These are phyloP conservation scores for Aspidiotus rigidus DNA, from an alignment of 2,888 invertebrate species.

Conservation along the genomic window DNA sequence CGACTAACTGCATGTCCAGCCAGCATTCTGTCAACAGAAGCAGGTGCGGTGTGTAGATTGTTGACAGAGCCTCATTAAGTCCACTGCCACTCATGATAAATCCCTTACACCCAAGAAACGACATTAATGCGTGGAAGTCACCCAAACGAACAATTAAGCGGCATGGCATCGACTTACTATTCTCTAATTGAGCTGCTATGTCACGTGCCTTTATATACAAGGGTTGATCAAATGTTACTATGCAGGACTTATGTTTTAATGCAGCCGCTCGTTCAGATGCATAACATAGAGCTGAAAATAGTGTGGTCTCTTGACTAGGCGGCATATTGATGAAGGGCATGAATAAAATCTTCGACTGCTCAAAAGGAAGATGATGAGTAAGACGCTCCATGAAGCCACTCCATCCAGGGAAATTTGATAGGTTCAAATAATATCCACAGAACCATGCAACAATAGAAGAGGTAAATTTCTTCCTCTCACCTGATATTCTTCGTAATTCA, in stretches of 20 bases:
- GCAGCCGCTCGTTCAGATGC: conserved; percentile 37
- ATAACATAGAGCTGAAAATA: conserved; percentile 40
- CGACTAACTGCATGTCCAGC: conserved; percentile 40
- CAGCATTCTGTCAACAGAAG: conserved; percentile 40
- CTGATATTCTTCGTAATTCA: no score
- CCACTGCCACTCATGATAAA: conserved; percentile 43
- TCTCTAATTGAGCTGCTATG: no score
- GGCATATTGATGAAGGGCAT: no score
- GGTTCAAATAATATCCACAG: no score
- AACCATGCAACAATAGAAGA: no score
- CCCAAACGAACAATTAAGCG: conserved; percentile 39
- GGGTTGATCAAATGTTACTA: conserved; percentile 41
- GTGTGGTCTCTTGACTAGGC: no score
- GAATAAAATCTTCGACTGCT: no score
- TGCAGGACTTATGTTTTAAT: conserved; percentile 37
- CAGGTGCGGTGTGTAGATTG: conserved; percentile 40
- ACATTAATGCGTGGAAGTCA: conserved; percentile 42
- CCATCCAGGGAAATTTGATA: no score
- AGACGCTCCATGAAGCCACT: no score
- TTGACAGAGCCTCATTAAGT: conserved; percentile 40
- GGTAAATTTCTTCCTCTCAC: no score
- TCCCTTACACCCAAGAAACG: conserved; percentile 41
- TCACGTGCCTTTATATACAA: no score
- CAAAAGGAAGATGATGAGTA: no score
- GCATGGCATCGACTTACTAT: conserved; percentile 20